Evolutionary conservation across 2,113 vertebrate species (phyloP), one percentile per base, ranked within the genome.

Genomic region (Oreochromis aureus): DNA sequence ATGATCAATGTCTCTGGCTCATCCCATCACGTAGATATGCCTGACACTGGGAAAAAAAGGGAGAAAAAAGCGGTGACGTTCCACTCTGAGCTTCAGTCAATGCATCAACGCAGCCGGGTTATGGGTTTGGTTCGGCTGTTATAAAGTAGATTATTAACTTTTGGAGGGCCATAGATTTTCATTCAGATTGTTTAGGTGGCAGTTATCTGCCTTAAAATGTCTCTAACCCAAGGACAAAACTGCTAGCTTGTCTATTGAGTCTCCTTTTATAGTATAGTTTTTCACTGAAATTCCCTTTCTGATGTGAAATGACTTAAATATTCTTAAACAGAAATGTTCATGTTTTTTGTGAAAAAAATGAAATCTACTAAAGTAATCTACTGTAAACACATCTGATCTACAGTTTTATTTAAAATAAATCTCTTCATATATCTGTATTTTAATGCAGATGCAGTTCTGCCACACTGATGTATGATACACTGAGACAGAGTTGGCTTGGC

Each of bases 41-140:
- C 71, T 48, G 71, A 30, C 16, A 30, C 9, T 30, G 5, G 10
- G 11, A 1, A 0, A 12, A 66, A 36, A 36, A 0, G 18, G 61
- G 32, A 27, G 61, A 0, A 0, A 1, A 1, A 18, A 73, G 22
- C 1, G 0, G 8, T 73, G 69, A 73, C 8, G 6, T 48, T 73
- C 69, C 22, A 73, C 9, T 73, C 69, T 73, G 41, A 48, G 41
- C 5, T 78, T 78, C 46, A 53, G 27, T 78, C 27, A 32, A n/a
- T 78, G 5, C 10, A 78, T 51, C 73, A 51, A 51, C 4, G 6
- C 0, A 6, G 24, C 10, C 2, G 3, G 10, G 71, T 30, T 78
- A 78, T 78, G 71, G 24, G 71, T 78, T 78, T 78, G 44, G 24
- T 78, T 51, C 10, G 3, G 71, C 71, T 78, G 10, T 78, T 51